phyloP scores from a whole-genome alignment of 2,888 invertebrate genomes.

The Acrocyrtus sp. region DNA sequence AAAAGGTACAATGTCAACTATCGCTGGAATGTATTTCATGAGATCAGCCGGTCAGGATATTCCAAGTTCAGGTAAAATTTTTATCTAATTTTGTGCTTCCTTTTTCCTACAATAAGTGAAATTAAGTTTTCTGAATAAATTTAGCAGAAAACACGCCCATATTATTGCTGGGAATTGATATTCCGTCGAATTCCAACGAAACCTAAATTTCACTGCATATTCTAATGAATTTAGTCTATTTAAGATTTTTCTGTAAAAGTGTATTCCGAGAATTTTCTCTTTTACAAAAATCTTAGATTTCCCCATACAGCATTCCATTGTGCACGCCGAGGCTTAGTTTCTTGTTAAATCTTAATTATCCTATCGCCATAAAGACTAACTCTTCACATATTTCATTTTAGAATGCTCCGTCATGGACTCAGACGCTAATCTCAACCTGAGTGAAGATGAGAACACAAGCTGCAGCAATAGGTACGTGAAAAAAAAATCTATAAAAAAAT shows the following conservation, averaged over 20 bases:
- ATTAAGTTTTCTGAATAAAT: too few species aligned
- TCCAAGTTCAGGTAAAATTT: slow-evolving; percentile 56
- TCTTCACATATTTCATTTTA: slow-evolving; percentile 24
- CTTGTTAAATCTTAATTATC: slow-evolving; percentile 14
- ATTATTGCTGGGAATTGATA: too few species aligned
- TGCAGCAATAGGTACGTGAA: slow-evolving; percentile 63
- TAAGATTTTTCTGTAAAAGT: neutral
- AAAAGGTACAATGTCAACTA: slow-evolving; percentile 56
- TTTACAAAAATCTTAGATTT: slow-evolving; percentile 35
- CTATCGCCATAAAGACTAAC: slow-evolving; percentile 10
- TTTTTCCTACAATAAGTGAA: too few species aligned
- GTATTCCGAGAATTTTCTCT: slow-evolving; percentile 18
- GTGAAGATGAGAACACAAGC: slow-evolving; percentile 63
- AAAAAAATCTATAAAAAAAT: too few species aligned
- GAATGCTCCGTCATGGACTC: slow-evolving; percentile 63
- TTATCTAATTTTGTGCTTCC: too few species aligned
- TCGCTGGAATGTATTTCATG: slow-evolving; percentile 63
- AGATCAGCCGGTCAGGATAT: slow-evolving; percentile 60
- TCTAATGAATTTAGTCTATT: neutral
- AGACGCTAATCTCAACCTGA: slow-evolving; percentile 59
- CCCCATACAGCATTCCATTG: slow-evolving; percentile 7
- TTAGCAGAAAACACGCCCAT: too few species aligned
- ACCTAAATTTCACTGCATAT: neutral
- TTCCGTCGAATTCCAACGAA: neutral
- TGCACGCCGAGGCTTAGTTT: too few species aligned